phyloP scores from a whole-genome alignment of 1,140 invertebrate genomes.

The Liolophura sinensis region DNA sequence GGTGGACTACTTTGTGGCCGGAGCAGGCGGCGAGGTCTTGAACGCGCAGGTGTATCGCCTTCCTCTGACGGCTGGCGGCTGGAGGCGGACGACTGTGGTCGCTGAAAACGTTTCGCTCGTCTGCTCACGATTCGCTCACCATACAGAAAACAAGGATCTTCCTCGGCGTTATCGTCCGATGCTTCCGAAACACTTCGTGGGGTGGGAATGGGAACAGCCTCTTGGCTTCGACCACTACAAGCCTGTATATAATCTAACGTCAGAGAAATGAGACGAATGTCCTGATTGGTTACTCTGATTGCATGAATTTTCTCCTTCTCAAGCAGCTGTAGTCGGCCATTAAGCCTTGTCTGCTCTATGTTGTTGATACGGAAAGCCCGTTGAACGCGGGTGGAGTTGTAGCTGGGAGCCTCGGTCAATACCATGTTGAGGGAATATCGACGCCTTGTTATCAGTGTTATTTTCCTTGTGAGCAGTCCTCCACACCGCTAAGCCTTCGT shows the following conservation, averaged over 20 bases:
- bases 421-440: too few species aligned
- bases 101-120: constrained; percentile 28
- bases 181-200: constrained; percentile 8
- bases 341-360: constrained; percentile 33
- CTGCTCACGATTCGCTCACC: constrained; percentile 43
- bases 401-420: constrained; percentile 28
- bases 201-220: constrained; percentile 30
- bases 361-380: constrained; percentile 41
- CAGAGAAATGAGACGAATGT: constrained; percentile 43
- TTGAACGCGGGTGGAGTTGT: constrained; percentile 43
- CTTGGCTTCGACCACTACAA: constrained; percentile 42
- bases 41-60: constrained; percentile 18
- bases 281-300: constrained; percentile 41
- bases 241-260: constrained; percentile 44
- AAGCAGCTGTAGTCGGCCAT: constrained; percentile 33
- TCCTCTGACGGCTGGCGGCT: constrained; percentile 19
- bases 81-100: constrained; percentile 30
- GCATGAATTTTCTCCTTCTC: constrained; percentile 42
- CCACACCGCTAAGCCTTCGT: too few species aligned
- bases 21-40: constrained; percentile 13
- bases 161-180: constrained; percentile 22
- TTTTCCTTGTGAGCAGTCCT: too few species aligned
- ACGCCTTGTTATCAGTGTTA: too few species aligned
- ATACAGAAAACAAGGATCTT: constrained; percentile 39
- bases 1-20: constrained; percentile 42